A percentile compares a stretch with the other conserved stretches of the same genome.
These are phyloP conservation scores for Stenchaetothrips biformis DNA, from an alignment of 2,888 invertebrate genomes.

Conservation along the genomic window DNA sequence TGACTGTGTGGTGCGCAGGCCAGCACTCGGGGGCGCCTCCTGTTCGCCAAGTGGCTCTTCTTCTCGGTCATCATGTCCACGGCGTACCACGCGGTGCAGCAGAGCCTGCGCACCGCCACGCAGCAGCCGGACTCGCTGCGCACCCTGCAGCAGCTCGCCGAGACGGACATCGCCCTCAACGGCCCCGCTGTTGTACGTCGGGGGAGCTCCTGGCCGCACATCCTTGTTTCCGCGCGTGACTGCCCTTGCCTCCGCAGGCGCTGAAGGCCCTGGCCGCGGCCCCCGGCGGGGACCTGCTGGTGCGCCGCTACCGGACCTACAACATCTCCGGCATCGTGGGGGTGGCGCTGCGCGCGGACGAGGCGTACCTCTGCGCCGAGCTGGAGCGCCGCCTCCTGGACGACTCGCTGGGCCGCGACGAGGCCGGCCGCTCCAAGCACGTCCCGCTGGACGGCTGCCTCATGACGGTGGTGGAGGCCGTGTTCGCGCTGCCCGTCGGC, in stretches of 20 bases:
- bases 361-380: background rate
- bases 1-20: background rate
- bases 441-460: background rate
- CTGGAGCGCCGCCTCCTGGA: constrained; percentile 6
- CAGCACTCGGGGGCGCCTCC: background rate
- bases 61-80: background rate
- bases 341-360: background rate
- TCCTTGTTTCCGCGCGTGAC: background rate
- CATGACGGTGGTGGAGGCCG: background rate
- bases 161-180: background rate
- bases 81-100: constrained; percentile 13
- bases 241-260: background rate
- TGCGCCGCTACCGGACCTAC: background rate
- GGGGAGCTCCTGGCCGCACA: background rate
- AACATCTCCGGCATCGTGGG: background rate
- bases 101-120: background rate
- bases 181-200: background rate
- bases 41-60: constrained; percentile 14
- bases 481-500: background rate
- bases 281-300: background rate
- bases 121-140: background rate
- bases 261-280: background rate
- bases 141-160: background rate
- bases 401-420: background rate
- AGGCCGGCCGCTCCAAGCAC: background rate